A percentile compares a stretch with the other conserved stretches of the same genome.
Conservation (phyloP, 2,888 invertebrate genomes). For the Acleris literana region DNA sequence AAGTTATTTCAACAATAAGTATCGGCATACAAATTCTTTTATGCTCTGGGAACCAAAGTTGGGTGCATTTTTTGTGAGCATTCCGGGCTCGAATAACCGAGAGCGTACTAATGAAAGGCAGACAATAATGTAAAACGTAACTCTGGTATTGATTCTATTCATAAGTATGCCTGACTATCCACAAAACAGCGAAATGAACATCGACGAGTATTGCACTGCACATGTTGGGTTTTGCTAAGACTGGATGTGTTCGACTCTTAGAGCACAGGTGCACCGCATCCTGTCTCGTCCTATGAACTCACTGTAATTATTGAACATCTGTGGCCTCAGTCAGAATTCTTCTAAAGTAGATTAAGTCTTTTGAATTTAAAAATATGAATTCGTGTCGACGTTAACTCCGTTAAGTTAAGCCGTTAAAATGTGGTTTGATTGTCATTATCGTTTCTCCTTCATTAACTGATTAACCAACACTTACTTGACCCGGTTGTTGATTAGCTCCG, state of each 20-base stretch:
- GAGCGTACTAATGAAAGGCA: conserved; percentile 41
- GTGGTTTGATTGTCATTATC: background rate
- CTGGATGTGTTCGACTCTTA: conserved; percentile 56
- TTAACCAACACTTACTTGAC: conserved; percentile 7
- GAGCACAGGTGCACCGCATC: conserved; percentile 77
- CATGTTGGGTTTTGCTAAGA: conserved; percentile 59
- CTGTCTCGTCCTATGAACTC: conserved; percentile 65
- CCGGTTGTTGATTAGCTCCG: conserved; percentile 18
- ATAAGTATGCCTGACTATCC: conserved; percentile 2
- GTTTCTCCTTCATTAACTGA: conserved; percentile 1
- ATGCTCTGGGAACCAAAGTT: conserved; percentile 41
- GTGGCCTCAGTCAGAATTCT: conserved; percentile 46
- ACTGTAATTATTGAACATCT: conserved; percentile 73
- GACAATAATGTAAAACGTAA: conserved; percentile 19
- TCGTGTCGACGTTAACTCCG: background rate
- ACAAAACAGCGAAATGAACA: conserved; percentile 41
- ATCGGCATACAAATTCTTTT: conserved; percentile 43
- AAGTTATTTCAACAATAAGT: conserved; percentile 34
- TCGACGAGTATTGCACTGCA: conserved; percentile 34
- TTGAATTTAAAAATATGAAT: conserved; percentile 17
- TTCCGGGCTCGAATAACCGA: conserved; percentile 41
- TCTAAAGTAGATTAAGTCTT: conserved; percentile 31
- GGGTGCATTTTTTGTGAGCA: conserved; percentile 51
- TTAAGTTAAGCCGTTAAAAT: conserved; percentile 2
- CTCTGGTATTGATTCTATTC: conserved; percentile 19